Evolutionary conservation across 2,797 vertebrate species (phyloP).

Genomic region (Serranus cabrilla): DNA sequence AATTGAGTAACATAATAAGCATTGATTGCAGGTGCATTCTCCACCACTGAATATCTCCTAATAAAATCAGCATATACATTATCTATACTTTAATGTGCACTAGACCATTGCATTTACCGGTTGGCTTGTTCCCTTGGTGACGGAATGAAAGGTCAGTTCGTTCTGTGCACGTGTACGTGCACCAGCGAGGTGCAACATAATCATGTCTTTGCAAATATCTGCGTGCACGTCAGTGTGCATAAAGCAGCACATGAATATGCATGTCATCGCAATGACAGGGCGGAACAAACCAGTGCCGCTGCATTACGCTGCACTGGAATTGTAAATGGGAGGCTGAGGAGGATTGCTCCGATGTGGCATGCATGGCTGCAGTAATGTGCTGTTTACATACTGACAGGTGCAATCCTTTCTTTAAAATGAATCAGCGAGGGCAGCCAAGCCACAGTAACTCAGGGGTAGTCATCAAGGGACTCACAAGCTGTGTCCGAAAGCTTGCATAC

Average conservation of each 20-base stretch:
- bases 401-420: slow-evolving; percentile 31
- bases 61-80: slow-evolving; percentile 68
- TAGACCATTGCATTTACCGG: slow-evolving; percentile 30
- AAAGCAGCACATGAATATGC: slow-evolving; percentile 27
- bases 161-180: slow-evolving; percentile 4
- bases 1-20: slow-evolving; percentile 70
- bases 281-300: slow-evolving; percentile 18
- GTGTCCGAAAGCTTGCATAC: background rate
- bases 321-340: slow-evolving; percentile 6
- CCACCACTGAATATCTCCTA: slow-evolving; percentile 50
- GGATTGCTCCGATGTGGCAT: background rate
- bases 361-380: slow-evolving; percentile 34
- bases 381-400: slow-evolving; percentile 53
- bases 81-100: slow-evolving; percentile 47
- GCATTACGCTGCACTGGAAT: slow-evolving; percentile 17
- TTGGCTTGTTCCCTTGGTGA: slow-evolving; percentile 81
- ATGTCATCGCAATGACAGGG: slow-evolving; percentile 44
- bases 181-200: slow-evolving; percentile 24
- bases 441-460: slow-evolving; percentile 11
- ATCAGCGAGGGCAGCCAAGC: slow-evolving; percentile 42
- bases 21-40: slow-evolving; percentile 70
- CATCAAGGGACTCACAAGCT: slow-evolving; percentile 22
- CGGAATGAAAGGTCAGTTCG: slow-evolving; percentile 70
- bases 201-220: slow-evolving; percentile 30
- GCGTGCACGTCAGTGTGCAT: slow-evolving; percentile 29